Conservation (phyloP, 30 jellyfish, hydroid and myxozoan genomes). For the Turritopsis dohrnii region DNA sequence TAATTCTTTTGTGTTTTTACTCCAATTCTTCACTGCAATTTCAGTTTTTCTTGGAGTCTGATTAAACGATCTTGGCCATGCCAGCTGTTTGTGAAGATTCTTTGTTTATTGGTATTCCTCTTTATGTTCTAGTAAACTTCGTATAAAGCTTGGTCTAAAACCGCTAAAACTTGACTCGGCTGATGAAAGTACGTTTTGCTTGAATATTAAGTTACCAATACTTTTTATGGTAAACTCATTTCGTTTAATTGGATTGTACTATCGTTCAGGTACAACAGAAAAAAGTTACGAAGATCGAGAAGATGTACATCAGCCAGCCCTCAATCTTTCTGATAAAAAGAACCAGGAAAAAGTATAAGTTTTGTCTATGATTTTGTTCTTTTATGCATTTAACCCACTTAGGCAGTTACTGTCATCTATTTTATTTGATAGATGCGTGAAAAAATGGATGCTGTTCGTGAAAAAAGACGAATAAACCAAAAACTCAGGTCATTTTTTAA, state of each 20-base stretch:
- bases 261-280: constrained; percentile 25
- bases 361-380: no score
- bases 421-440: constrained; percentile 46
- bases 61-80: no score
- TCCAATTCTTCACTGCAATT: no score
- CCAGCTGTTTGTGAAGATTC: no score
- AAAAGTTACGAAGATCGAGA: constrained; percentile 74
- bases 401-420: no score
- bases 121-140: constrained; percentile 53
- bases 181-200: constrained; percentile 37
- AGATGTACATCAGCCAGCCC: constrained; percentile 89
- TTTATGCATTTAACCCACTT: no score
- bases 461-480: constrained; percentile 71
- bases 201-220: background rate
- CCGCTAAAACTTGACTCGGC: constrained; percentile 63
- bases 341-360: constrained; percentile 48
- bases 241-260: background rate
- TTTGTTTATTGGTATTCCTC: background rate
- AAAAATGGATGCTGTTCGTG: constrained; percentile 69
- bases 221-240: background rate
- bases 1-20: no score
- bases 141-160: constrained; percentile 82
- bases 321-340: constrained; percentile 48
- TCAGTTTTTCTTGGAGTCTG: no score
- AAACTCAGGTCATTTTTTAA: constrained; percentile 44